phyloP scores from a whole-genome alignment of 2,797 vertebrate species.

The Odontamblyopus rebecca region DNA sequence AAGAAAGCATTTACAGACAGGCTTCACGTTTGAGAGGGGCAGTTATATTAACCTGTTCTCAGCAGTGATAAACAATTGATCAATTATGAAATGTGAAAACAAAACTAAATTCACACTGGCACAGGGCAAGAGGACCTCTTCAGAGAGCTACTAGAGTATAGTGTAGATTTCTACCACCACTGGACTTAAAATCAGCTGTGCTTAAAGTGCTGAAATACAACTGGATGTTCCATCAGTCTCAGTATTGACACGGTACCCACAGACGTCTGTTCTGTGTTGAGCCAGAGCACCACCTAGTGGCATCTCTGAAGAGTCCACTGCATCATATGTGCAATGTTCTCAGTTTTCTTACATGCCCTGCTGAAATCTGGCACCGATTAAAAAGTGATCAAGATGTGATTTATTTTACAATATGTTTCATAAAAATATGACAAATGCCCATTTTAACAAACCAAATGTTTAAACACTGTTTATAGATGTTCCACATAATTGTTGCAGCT shows the following conservation, averaged over 20 bases:
- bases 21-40: conserved; percentile 53
- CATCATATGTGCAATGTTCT: not conserved
- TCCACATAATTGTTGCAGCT: conserved; percentile 54
- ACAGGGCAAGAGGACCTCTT: conserved; percentile 46
- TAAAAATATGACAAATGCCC: conserved; percentile 65
- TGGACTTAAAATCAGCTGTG: conserved; percentile 15
- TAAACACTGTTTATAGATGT: conserved; percentile 66
- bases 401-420: conserved; percentile 64
- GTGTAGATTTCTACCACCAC: not conserved
- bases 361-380: conserved; percentile 31
- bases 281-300: conserved; percentile 63
- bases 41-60: conserved; percentile 40
- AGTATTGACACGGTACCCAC: not conserved
- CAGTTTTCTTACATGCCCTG: conserved; percentile 24
- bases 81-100: conserved; percentile 21
- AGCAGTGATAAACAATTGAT: conserved; percentile 37
- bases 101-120: conserved; percentile 44
- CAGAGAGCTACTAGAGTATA: conserved; percentile 19
- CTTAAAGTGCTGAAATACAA: conserved; percentile 11
- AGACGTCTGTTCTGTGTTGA: conserved; percentile 18
- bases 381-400: conserved; percentile 38
- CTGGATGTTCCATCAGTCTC: conserved; percentile 18
- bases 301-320: not conserved
- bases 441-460: conserved; percentile 56
- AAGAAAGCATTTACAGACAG: conserved; percentile 70